Evolutionary conservation across 1,140 invertebrate species (phyloP).

Genomic region (Aphelenchoides besseyi): DNA sequence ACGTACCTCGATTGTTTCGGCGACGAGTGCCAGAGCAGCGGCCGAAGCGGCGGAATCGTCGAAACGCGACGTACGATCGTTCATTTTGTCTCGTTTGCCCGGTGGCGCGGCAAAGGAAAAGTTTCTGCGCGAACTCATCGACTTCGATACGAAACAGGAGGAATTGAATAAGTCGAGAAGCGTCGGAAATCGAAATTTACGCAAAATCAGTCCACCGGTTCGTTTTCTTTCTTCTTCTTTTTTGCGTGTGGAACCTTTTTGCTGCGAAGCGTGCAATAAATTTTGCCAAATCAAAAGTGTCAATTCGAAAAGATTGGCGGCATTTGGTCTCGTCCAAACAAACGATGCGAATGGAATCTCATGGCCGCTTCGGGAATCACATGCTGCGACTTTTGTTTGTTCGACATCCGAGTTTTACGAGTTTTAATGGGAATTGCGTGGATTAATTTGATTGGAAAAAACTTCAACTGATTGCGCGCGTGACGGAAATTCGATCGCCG

Average conservation of each 20-base stretch:
- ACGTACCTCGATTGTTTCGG: background rate
- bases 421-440: no score
- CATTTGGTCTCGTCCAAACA: no score
- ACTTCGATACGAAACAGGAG: constrained; percentile 38
- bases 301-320: no score
- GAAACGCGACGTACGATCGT: constrained; percentile 37
- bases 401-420: no score
- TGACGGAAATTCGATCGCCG: constrained; percentile 5
- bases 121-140: constrained; percentile 50
- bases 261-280: no score
- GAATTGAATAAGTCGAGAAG: background rate
- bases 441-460: no score
- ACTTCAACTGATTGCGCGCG: no score
- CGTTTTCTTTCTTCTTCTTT: constrained; percentile 4
- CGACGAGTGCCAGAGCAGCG: background rate
- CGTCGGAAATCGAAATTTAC: background rate
- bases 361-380: no score
- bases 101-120: constrained; percentile 48
- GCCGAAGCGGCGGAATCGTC: background rate
- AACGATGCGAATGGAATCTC: no score
- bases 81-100: constrained; percentile 48
- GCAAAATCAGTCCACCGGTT: constrained; percentile 29
- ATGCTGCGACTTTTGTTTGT: no score
- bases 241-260: background rate
- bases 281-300: no score